phyloP scores from a whole-genome alignment of 2,888 invertebrate genomes.

The Volucella inanis region DNA sequence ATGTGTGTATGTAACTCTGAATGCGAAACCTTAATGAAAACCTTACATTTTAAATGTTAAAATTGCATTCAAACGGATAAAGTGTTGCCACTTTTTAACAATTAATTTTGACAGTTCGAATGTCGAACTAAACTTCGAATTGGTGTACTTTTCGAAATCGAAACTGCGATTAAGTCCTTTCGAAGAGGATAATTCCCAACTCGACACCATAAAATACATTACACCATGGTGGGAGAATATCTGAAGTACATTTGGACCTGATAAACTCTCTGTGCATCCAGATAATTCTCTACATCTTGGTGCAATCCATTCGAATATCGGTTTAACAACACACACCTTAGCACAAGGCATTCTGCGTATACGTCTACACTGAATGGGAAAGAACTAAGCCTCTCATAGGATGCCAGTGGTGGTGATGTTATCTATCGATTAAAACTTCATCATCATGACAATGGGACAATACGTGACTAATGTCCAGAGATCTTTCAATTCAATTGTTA shows the following conservation, averaged over 20 bases:
- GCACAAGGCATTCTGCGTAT: neutral
- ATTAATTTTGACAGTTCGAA: neutral
- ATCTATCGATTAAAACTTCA: slow-evolving; percentile 71
- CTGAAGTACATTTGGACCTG: slow-evolving; percentile 31
- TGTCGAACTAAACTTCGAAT: too few species aligned
- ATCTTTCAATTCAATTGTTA: slow-evolving; percentile 66
- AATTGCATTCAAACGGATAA: neutral
- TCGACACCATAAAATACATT: slow-evolving; percentile 52
- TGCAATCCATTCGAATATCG: slow-evolving; percentile 5
- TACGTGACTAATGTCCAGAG: slow-evolving; percentile 70
- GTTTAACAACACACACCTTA: slow-evolving; percentile 16
- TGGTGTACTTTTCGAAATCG: too few species aligned
- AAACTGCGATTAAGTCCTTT: neutral
- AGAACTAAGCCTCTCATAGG: neutral
- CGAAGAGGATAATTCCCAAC: slow-evolving; percentile 37
- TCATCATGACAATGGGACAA: slow-evolving; percentile 70
- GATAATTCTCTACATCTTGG: slow-evolving; percentile 47
- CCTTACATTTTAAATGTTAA: too few species aligned
- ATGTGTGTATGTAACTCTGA: neutral
- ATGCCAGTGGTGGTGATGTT: slow-evolving; percentile 49
- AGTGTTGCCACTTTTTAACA: neutral
- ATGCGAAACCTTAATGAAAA: too few species aligned
- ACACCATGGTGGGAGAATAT: slow-evolving; percentile 1
- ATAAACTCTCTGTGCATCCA: slow-evolving; percentile 33
- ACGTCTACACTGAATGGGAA: slow-evolving; percentile 18